Percentiles rank a stretch among this genome's conserved stretches.
Evolutionary conservation across 1,140 invertebrate species (phyloP).

Genomic region (Diploscapter pachys): DNA sequence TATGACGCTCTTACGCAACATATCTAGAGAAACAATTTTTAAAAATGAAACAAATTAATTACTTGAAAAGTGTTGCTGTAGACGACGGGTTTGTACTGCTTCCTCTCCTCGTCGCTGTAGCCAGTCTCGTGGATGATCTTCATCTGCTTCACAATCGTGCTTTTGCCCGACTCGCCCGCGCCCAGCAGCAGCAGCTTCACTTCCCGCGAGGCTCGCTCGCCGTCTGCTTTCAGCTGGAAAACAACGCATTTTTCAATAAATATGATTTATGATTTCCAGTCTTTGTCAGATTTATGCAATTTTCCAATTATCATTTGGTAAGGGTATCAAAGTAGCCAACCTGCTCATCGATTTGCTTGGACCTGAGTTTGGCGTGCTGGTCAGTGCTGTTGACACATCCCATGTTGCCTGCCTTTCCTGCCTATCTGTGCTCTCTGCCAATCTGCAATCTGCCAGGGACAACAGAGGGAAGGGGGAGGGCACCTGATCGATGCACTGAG

Average conservation of each 20-base stretch:
- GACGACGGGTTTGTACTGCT: conserved; percentile 66
- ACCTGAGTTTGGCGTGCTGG: conserved; percentile 32
- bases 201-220: conserved; percentile 95
- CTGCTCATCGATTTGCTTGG: conserved; percentile 76
- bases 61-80: conserved; percentile 92
- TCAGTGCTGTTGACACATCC: conserved; percentile 41
- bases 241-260: not conserved
- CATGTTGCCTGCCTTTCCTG: conserved; percentile 8
- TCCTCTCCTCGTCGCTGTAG: conserved; percentile 66
- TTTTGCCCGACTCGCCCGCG: conserved; percentile 90
- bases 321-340: conserved; percentile 59
- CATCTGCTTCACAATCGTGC: conserved; percentile 97
- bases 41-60: not conserved
- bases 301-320: too few species aligned
- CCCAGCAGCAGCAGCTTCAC: conserved; percentile 95
- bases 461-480: too few species aligned
- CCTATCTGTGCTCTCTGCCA: too few species aligned
- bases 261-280: too few species aligned
- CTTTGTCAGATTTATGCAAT: too few species aligned
- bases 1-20: not conserved
- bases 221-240: conserved; percentile 88
- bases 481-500: too few species aligned
- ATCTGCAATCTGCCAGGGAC: too few species aligned
- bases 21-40: not conserved
- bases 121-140: conserved; percentile 77